Evolutionary conservation across 1,140 invertebrate species (phyloP).

Genomic region (Berghia stephanieae): DNA sequence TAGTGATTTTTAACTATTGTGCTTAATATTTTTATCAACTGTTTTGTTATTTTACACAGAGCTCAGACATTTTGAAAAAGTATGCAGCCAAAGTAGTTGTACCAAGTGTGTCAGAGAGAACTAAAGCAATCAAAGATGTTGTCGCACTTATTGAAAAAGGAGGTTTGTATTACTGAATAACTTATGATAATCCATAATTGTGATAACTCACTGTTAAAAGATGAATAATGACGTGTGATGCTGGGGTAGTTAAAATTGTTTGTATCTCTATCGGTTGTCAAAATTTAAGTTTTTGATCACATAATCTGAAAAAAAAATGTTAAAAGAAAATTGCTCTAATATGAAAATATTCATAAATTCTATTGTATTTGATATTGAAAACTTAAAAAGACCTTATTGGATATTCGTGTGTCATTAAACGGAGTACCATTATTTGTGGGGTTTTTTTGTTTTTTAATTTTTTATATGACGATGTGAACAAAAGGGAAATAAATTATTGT

Average conservation of each 20-base stretch:
- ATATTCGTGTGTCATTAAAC: neutral
- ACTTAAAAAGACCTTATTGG: neutral
- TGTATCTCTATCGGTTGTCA: neutral
- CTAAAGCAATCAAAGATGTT: conserved; percentile 77
- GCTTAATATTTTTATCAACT: neutral
- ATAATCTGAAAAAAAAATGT: neutral
- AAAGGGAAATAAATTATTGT: neutral
- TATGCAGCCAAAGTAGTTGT: conserved; percentile 81
- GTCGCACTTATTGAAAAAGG: conserved; percentile 77
- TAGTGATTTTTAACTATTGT: too few species aligned
- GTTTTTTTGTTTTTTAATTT: neutral
- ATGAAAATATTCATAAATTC: too few species aligned
- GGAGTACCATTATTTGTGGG: neutral
- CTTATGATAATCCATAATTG: neutral
- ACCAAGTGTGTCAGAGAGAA: conserved; percentile 79
- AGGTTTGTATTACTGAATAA: conserved; percentile 70
- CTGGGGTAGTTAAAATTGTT: neutral
- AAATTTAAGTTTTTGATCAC: neutral
- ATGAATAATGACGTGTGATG: neutral
- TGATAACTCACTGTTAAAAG: neutral
- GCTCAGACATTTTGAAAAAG: conserved; percentile 80
- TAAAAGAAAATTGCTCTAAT: neutral
- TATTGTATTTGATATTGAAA: too few species aligned
- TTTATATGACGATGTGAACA: neutral
- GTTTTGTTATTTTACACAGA: conserved; percentile 22